Evolutionary conservation across 1,140 invertebrate genomes (phyloP), one percentile per base, ranked within the genome.

Genomic region (Belonocnema kinseyi): DNA sequence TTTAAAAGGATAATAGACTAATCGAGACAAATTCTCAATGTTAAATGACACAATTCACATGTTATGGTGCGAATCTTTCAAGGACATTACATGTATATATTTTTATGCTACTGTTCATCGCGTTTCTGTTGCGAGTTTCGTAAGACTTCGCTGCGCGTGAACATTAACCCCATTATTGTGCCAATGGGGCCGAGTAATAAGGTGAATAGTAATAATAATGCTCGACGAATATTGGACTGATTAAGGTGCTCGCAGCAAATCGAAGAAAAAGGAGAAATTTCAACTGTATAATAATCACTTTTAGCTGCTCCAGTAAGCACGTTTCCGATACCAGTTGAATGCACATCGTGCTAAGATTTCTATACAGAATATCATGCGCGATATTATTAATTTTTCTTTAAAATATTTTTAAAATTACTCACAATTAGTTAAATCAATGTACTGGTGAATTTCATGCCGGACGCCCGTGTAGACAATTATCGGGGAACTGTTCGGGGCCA

Each of bases 131-230:
- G 75, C 14, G 61, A 72, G 66, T 77, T 77, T 77, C 14, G 75
- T 75, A 75, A 75, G 58, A 61, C 56, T 75, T 75, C 21, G n/a
- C 17, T 17, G 74, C 54, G 52, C 50, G 56, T 33, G 58, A 75
- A 70, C 74, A 75, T 75, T 75, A 75, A 75, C 61, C 74, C 61
- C 61, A 21, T 75, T 75, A 75, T 66, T 51, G 40, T 46, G 50
- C 56, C 56, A 75, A 75, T 75, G 74, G 50, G 58, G 17, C 56
- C 53, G 46, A 51, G 50, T 66, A 51, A 52, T 51, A 66, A 33
- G 56, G 14, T 46, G 58, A 56, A 56, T 40, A 74, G 61, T 16
- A 56, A 56, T 58, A 74, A 56, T 58, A 74, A 73, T 17, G 53
- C 16, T 74, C 33, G 33, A 46, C 40, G 26, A 74, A 70, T 40